phyloP scores from a whole-genome alignment of 1,140 invertebrate species.

The Temnothorax longispinosus region DNA sequence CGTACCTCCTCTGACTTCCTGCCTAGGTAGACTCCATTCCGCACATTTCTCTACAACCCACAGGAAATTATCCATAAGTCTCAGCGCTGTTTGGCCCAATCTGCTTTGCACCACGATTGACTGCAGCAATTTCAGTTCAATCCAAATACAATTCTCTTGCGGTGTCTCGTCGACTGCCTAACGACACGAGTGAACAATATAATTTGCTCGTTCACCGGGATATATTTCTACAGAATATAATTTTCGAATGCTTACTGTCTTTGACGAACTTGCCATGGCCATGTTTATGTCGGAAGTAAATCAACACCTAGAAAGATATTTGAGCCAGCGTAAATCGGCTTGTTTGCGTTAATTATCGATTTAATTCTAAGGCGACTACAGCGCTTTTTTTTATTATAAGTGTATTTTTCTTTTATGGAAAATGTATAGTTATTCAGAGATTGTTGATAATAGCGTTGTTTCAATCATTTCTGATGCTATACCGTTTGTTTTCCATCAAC shows the following conservation, averaged over 20 bases:
- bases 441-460: not conserved
- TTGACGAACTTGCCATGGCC: not conserved
- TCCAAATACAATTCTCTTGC: slow-evolving; percentile 12
- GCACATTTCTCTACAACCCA: slow-evolving; percentile 87
- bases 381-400: too few species aligned
- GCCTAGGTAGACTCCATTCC: slow-evolving; percentile 86
- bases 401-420: too few species aligned
- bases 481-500: not conserved
- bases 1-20: slow-evolving; percentile 59
- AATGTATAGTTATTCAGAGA: not conserved
- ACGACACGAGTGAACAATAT: not conserved
- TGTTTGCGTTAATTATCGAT: not conserved
- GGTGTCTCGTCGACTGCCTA: not conserved
- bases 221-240: not conserved
- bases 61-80: slow-evolving; percentile 84
- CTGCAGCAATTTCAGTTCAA: slow-evolving; percentile 15
- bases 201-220: not conserved
- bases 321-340: not conserved
- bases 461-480: not conserved
- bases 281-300: not conserved
- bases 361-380: not conserved
- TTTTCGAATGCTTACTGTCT: slow-evolving; percentile 8
- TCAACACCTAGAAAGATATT: not conserved
- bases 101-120: slow-evolving; percentile 72
- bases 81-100: slow-evolving; percentile 84